phyloP scores from a whole-genome alignment of 2,888 invertebrate species.

The Lottia scabra region DNA sequence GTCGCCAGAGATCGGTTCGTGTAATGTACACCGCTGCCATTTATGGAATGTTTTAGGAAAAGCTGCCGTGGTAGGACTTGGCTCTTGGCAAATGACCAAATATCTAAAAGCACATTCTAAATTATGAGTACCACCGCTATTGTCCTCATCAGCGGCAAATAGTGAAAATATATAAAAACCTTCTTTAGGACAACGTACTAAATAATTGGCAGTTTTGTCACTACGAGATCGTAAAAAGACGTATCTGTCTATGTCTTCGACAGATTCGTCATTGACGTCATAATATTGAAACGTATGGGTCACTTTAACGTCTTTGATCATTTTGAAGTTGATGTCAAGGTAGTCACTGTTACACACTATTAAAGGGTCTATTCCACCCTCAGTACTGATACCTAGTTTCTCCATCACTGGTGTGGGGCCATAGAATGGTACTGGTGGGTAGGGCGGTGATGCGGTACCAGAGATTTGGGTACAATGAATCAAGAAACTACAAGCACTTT shows the following conservation, averaged over 20 bases:
- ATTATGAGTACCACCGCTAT: constrained; percentile 33
- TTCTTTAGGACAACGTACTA: constrained; percentile 63
- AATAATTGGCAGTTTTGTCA: constrained; percentile 58
- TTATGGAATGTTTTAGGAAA: constrained; percentile 62
- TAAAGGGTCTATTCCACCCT: constrained; percentile 54
- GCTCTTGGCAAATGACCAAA: constrained; percentile 62
- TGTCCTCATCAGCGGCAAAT: constrained; percentile 51
- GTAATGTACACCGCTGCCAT: constrained; percentile 62
- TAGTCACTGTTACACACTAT: constrained; percentile 58
- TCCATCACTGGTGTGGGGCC: constrained; percentile 62
- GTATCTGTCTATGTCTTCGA: constrained; percentile 59
- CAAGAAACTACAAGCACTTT: constrained; percentile 65
- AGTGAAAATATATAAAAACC: constrained; percentile 66
- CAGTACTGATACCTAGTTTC: constrained; percentile 47
- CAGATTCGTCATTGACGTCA: constrained; percentile 53
- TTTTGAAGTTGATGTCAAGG: constrained; percentile 59
- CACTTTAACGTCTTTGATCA: constrained; percentile 54
- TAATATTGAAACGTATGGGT: constrained; percentile 64
- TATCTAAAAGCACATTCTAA: constrained; percentile 63
- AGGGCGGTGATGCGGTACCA: constrained; percentile 51
- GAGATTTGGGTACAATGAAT: constrained; percentile 55
- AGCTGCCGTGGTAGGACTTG: constrained; percentile 47
- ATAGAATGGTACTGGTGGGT: constrained; percentile 61
- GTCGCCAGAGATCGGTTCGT: constrained; percentile 64
- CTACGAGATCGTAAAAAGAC: constrained; percentile 61